phyloP scores from a whole-genome alignment of 2,797 vertebrate species.

The Hybognathus amarus region DNA sequence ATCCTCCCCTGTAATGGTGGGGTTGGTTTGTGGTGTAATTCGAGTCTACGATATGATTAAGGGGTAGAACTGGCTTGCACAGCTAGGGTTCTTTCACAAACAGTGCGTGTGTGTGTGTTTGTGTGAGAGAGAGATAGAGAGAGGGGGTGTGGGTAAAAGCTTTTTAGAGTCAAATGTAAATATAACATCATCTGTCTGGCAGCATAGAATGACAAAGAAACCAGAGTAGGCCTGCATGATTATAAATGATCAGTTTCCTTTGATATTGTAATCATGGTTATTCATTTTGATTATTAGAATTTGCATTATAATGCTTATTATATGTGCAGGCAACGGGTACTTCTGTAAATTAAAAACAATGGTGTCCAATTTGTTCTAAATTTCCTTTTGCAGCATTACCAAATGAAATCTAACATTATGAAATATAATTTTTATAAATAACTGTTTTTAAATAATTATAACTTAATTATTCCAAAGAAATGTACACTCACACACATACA shows the following conservation, averaged over 20 bases:
- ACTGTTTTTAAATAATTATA: background rate
- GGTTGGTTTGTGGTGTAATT: slow-evolving; percentile 56
- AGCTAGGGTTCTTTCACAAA: slow-evolving; percentile 25
- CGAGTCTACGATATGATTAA: slow-evolving; percentile 55
- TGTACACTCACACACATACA: too few relatives aligned
- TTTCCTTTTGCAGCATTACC: background rate
- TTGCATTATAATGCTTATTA: background rate
- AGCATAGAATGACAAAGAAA: background rate
- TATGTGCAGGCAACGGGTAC: background rate
- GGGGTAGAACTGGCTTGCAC: slow-evolving; percentile 44
- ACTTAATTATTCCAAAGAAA: too few relatives aligned
- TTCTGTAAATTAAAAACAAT: too few relatives aligned
- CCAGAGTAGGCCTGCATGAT: background rate
- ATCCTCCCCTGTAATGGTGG: slow-evolving; percentile 54
- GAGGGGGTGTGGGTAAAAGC: slow-evolving; percentile 4
- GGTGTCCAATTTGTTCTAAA: background rate
- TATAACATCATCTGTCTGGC: slow-evolving; percentile 33
- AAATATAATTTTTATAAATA: background rate
- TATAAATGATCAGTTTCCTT: background rate
- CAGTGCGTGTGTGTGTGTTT: slow-evolving; percentile 27
- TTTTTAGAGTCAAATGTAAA: slow-evolving; percentile 33
- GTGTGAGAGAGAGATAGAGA: background rate
- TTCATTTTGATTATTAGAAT: background rate
- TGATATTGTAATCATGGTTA: background rate
- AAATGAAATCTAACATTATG: too few relatives aligned